Percentiles rank a stretch among this genome's conserved stretches.
These are phyloP conservation scores for Ariolimax columbianus DNA, from an alignment of 2,888 invertebrate species.

Conservation along the genomic window DNA sequence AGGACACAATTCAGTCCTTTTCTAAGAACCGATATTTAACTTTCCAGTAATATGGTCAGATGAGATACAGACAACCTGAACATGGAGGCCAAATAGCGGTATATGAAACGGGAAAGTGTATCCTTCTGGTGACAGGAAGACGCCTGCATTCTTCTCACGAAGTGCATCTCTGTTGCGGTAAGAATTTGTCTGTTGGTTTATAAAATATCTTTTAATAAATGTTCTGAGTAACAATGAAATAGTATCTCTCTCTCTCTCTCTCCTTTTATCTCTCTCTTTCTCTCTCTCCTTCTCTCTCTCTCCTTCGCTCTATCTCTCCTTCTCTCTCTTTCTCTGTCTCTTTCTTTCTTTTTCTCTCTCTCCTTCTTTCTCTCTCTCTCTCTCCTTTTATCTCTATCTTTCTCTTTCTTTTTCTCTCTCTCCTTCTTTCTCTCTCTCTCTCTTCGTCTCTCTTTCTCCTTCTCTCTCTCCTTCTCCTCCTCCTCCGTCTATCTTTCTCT, in stretches of 20 bases:
- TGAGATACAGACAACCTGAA: too few species aligned
- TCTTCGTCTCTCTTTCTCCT: neutral
- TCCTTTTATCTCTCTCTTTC: conserved; percentile 29
- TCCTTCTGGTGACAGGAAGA: too few species aligned
- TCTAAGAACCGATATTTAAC: too few species aligned
- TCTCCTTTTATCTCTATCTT: conserved; percentile 14
- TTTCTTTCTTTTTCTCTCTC: conserved; percentile 28
- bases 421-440: neutral
- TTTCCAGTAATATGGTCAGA: too few species aligned
- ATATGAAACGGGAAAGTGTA: too few species aligned
- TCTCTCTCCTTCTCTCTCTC: conserved; percentile 27
- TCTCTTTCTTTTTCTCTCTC: neutral
- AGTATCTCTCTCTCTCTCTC: neutral
- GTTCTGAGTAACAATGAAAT: too few species aligned
- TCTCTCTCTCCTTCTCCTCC: neutral
- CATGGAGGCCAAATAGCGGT: too few species aligned
- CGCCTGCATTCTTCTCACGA: too few species aligned
- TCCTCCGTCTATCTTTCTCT: conserved; percentile 29
- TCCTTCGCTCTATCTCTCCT: conserved; percentile 16
- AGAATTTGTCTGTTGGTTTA: too few species aligned
- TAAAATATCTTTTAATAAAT: too few species aligned
- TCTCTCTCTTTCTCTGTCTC: conserved; percentile 18
- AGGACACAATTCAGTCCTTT: too few species aligned
- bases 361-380: conserved; percentile 23
- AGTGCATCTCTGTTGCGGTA: too few species aligned